phyloP scores from a whole-genome alignment of 2,113 vertebrate species.

The Numenius arquata region DNA sequence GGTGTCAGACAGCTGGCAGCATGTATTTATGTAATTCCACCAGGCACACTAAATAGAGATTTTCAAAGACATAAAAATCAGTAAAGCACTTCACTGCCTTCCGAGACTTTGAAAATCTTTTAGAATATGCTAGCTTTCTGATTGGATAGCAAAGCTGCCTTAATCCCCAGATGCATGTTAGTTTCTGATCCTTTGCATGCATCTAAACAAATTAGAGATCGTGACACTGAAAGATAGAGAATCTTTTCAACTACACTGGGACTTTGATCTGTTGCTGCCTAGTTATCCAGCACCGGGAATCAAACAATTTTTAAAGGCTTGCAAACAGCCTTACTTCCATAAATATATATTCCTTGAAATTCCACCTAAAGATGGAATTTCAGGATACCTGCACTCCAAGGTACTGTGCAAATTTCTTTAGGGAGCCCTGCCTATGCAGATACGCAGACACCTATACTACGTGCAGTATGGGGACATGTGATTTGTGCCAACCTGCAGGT shows the following conservation, averaged over 20 bases:
- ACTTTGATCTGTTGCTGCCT: conserved; percentile 23
- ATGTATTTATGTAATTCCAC: neutral
- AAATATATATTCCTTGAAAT: neutral
- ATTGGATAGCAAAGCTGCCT: conserved; percentile 12
- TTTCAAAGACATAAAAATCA: conserved; percentile 59
- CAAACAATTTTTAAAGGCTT: neutral
- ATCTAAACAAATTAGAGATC: conserved; percentile 46
- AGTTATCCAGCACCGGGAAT: neutral
- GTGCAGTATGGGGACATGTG: neutral
- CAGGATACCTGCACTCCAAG: neutral
- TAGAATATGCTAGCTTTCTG: neutral
- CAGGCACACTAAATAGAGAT: conserved; percentile 16
- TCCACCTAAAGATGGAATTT: neutral
- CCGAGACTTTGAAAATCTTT: conserved; percentile 27
- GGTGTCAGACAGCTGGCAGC: conserved; percentile 21
- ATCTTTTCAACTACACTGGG: neutral
- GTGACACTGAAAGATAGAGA: conserved; percentile 11
- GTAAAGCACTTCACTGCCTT: conserved; percentile 36
- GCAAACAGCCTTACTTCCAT: neutral
- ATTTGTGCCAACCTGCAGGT: neutral
- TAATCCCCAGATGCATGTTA: neutral
- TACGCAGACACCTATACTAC: neutral
- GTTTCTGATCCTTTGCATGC: conserved; percentile 22
- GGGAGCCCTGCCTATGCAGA: neutral
- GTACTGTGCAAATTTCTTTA: neutral